Conservation (phyloP, 2,113 vertebrate species). For the Malaclemys terrapin region DNA sequence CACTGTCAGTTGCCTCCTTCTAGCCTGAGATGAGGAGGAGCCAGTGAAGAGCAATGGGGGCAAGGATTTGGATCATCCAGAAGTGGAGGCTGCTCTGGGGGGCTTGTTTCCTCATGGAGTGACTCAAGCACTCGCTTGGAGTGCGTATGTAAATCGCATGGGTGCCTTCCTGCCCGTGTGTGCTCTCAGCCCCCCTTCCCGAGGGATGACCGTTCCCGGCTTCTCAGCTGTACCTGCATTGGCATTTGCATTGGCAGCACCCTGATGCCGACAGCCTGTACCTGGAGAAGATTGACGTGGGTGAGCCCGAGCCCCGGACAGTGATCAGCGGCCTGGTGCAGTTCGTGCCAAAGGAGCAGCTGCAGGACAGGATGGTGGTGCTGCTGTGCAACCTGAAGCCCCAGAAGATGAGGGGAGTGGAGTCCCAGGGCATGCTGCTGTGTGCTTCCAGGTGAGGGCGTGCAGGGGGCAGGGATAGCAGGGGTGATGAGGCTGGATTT, state of each 20-base stretch:
- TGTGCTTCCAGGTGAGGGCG: constrained; percentile 90
- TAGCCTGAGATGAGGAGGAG: not conserved
- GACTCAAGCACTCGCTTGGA: not conserved
- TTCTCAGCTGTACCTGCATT: not conserved
- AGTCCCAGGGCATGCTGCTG: constrained; percentile 97
- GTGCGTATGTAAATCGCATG: not conserved
- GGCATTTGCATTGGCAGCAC: constrained; percentile 81
- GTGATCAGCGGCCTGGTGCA: constrained; percentile 96
- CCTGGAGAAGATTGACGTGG: constrained; percentile 94
- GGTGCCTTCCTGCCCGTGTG: not conserved
- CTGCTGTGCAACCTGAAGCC: constrained; percentile 95
- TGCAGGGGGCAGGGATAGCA: accelerated
- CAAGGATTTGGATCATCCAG: no score
- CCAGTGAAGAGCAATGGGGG: no score
- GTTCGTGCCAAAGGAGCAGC: constrained; percentile 86
- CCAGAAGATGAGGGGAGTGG: constrained; percentile 97
- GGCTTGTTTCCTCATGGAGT: not conserved
- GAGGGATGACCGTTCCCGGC: not conserved
- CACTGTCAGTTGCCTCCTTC: not conserved
- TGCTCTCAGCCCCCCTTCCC: not conserved
- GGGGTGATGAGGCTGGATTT: not conserved
- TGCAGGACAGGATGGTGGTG: constrained; percentile 91
- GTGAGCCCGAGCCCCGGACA: constrained; percentile 89
- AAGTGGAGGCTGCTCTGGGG: not conserved
- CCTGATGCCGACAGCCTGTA: constrained; percentile 94